Percentiles rank a stretch among this genome's conserved stretches.
Conservation (phyloP, 1,140 invertebrate species). For the Rhysida immarginata region DNA sequence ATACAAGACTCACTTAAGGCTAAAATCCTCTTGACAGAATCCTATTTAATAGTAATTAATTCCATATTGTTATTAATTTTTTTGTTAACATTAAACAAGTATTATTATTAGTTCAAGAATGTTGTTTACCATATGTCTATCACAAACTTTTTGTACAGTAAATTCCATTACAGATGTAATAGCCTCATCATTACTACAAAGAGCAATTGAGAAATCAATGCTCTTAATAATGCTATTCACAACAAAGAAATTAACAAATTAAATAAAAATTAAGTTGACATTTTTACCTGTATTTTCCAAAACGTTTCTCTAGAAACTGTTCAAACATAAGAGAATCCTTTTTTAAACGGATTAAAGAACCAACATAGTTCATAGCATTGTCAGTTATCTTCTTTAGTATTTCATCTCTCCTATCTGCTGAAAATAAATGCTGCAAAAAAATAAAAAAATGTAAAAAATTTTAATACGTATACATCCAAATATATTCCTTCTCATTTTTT, state of each 20-base stretch:
- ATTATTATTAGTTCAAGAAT: too few relatives aligned
- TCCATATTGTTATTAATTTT: too few relatives aligned
- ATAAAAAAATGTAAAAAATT: neutral
- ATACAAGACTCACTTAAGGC: slow-evolving; percentile 91
- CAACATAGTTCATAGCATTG: slow-evolving; percentile 57
- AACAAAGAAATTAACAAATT: neutral
- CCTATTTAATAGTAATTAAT: too few relatives aligned
- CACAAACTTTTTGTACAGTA: slow-evolving; percentile 70
- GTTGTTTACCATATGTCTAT: slow-evolving; percentile 44
- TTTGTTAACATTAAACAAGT: too few relatives aligned
- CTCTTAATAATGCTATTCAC: neutral
- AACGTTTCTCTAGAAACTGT: slow-evolving; percentile 64
- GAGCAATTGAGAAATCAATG: slow-evolving; percentile 19
- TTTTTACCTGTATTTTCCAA: slow-evolving; percentile 74
- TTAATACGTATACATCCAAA: too few relatives aligned
- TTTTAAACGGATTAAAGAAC: slow-evolving; percentile 63
- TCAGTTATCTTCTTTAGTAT: slow-evolving; percentile 74
- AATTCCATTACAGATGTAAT: slow-evolving; percentile 86
- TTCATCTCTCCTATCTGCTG: slow-evolving; percentile 61
- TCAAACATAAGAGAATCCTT: slow-evolving; percentile 67
- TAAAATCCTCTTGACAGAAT: slow-evolving; percentile 59
- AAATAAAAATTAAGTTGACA: neutral
- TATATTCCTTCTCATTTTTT: too few relatives aligned
- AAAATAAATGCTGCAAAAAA: slow-evolving; percentile 60
- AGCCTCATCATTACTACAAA: slow-evolving; percentile 56